Percentiles rank a stretch among this genome's conserved stretches.
Evolutionary conservation across 2,888 invertebrate species (phyloP).

Genomic region (Digitonthophagus gazella): DNA sequence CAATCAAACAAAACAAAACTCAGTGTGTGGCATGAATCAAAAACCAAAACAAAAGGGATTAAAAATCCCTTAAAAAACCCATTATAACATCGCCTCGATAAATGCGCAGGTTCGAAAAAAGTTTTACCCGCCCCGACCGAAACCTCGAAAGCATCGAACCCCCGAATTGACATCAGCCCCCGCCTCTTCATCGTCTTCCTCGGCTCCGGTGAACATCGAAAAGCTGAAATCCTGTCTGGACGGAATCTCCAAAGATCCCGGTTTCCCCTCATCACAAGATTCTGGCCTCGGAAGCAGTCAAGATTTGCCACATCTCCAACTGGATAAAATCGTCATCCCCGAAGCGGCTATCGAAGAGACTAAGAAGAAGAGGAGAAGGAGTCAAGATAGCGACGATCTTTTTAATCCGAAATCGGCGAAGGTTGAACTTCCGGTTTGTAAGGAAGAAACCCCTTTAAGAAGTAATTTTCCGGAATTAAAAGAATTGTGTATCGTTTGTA

Average conservation of each 20-base stretch:
- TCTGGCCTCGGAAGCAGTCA: slow-evolving; percentile 51
- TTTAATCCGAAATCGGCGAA: slow-evolving; percentile 19
- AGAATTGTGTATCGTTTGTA: slow-evolving; percentile 62
- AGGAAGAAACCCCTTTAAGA: background rate
- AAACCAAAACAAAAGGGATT: background rate
- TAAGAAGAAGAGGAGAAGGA: background rate
- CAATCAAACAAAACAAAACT: too few species aligned
- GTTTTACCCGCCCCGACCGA: slow-evolving; percentile 67
- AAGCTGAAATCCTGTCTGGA: slow-evolving; percentile 46
- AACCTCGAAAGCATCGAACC: slow-evolving; percentile 41
- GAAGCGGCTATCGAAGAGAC: slow-evolving; percentile 32
- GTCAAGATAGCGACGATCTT: slow-evolving; percentile 19
- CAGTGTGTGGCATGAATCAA: too few species aligned
- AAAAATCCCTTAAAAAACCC: background rate
- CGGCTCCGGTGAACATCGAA: slow-evolving; percentile 46
- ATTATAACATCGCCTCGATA: slow-evolving; percentile 22
- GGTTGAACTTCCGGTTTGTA: slow-evolving; percentile 3
- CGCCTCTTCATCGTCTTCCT: slow-evolving; percentile 40
- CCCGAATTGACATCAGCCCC: background rate
- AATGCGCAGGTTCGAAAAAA: slow-evolving; percentile 61
- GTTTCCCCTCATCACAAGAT: slow-evolving; percentile 39
- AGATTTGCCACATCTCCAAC: slow-evolving; percentile 42
- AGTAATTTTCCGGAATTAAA: slow-evolving; percentile 44
- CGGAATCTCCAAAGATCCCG: slow-evolving; percentile 48
- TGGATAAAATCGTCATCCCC: slow-evolving; percentile 46